A percentile compares a stretch with the other conserved stretches of the same genome.
Conservation (phyloP, 2,888 invertebrate genomes). For the Aporophyla nigra region DNA sequence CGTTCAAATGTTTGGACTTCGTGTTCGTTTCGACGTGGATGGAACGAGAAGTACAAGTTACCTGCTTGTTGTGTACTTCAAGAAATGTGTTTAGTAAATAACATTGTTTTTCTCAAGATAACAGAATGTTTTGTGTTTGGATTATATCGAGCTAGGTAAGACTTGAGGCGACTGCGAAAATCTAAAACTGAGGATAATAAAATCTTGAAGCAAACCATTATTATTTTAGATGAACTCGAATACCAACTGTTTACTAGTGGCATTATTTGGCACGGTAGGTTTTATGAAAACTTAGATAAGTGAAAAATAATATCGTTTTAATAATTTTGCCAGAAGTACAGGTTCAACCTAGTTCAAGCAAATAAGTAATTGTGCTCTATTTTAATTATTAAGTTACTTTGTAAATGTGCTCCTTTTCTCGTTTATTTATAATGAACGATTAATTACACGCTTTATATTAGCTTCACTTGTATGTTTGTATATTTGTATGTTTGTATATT, state of each 20-base stretch:
- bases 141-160: background rate
- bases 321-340: too few species aligned
- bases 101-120: constrained; percentile 8
- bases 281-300: background rate
- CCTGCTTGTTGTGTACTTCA: constrained; percentile 11
- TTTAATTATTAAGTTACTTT: too few species aligned
- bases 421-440: too few species aligned
- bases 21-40: constrained; percentile 39
- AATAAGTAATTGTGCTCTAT: too few species aligned
- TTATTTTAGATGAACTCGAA: background rate
- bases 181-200: background rate
- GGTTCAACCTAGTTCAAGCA: too few species aligned
- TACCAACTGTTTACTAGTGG: background rate
- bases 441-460: too few species aligned
- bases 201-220: background rate
- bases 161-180: background rate
- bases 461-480: too few species aligned
- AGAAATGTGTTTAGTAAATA: constrained; percentile 24
- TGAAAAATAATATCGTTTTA: background rate
- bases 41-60: constrained; percentile 29
- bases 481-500: too few species aligned
- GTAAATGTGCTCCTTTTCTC: too few species aligned
- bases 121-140: background rate
- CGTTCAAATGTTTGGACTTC: constrained; percentile 50
- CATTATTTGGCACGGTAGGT: too few species aligned